Evolutionary conservation across 2,888 invertebrate genomes (phyloP).

Genomic region (Philhelius pedissequus): DNA sequence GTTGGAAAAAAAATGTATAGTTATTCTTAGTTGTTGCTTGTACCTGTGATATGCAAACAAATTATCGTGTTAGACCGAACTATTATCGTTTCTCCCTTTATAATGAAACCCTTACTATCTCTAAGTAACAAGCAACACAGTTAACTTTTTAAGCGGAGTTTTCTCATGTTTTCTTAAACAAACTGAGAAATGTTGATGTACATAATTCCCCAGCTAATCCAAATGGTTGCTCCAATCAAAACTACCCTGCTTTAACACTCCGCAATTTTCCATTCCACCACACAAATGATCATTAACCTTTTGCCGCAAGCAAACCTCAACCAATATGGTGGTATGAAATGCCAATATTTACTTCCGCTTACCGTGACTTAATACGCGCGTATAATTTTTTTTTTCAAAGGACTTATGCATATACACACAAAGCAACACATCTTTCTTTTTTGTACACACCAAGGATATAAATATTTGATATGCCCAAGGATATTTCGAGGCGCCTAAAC

Average conservation of each 20-base stretch:
- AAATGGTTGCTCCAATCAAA: background rate
- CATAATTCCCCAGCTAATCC: background rate
- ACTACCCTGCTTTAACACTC: background rate
- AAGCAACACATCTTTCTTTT: background rate
- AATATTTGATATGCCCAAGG: slow-evolving; percentile 48
- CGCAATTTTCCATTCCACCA: background rate
- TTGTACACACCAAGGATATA: slow-evolving; percentile 27
- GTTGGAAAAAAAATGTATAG: too few species aligned
- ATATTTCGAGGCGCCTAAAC: slow-evolving; percentile 35
- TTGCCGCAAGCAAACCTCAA: background rate
- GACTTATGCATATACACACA: background rate
- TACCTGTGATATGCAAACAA: too few species aligned
- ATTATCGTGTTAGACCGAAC: too few species aligned
- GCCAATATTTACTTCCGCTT: slow-evolving; percentile 13
- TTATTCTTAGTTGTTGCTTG: too few species aligned
- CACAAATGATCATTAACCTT: background rate
- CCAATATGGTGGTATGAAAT: background rate
- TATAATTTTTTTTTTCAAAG: background rate
- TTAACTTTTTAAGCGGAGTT: too few species aligned
- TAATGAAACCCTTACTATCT: too few species aligned
- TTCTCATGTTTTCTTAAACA: too few species aligned
- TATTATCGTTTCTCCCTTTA: too few species aligned
- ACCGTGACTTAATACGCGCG: background rate
- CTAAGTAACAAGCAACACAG: too few species aligned
- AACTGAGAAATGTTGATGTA: too few species aligned